Conservation (phyloP, 2,113 vertebrate genomes). For the Columba livia region DNA sequence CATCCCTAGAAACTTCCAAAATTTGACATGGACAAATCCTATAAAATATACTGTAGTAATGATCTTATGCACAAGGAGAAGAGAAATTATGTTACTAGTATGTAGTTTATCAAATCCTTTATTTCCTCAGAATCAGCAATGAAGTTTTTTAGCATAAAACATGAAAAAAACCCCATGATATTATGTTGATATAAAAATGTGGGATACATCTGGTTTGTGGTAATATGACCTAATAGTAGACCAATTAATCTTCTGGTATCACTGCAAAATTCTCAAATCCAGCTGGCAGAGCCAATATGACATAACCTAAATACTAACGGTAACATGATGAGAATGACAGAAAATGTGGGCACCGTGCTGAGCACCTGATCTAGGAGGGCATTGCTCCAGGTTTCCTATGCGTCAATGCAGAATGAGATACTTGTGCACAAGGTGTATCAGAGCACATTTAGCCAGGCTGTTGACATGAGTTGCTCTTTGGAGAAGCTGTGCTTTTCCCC, state of each 20-base stretch:
- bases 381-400: background rate
- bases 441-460: background rate
- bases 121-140: background rate
- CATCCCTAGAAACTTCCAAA: background rate
- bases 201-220: background rate
- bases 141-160: background rate
- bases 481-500: background rate
- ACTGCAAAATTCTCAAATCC: constrained; percentile 12
- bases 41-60: background rate
- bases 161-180: background rate
- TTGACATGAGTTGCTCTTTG: background rate
- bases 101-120: background rate
- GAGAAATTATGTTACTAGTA: background rate
- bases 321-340: background rate
- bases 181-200: background rate
- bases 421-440: background rate
- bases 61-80: background rate
- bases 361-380: background rate
- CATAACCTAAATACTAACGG: background rate
- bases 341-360: background rate
- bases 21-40: background rate
- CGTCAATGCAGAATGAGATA: background rate
- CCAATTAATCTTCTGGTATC: constrained; percentile 25
- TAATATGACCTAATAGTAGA: background rate
- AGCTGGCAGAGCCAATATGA: background rate